phyloP scores from a whole-genome alignment of 2,888 invertebrate species.

The Clanis bilineata region DNA sequence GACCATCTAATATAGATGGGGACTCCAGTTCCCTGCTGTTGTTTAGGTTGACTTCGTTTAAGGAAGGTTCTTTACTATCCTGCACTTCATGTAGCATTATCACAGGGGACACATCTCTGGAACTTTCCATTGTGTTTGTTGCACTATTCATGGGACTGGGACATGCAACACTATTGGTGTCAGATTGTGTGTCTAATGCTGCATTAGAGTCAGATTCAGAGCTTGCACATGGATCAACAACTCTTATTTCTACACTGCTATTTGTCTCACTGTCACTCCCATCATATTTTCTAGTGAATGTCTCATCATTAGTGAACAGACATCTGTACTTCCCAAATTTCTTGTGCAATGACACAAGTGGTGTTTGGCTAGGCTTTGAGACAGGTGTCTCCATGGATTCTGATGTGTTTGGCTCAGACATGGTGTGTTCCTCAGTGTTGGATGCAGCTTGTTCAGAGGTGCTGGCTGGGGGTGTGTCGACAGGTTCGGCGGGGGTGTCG shows the following conservation, averaged over 20 bases:
- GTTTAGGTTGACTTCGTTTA: slow-evolving; percentile 28
- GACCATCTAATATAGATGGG: slow-evolving; percentile 25
- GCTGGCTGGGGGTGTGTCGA: slow-evolving; percentile 23
- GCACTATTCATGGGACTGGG: slow-evolving; percentile 52
- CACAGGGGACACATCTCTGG: slow-evolving; percentile 55
- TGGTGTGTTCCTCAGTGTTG: slow-evolving; percentile 27
- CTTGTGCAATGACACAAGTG: slow-evolving; percentile 72
- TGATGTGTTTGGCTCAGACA: slow-evolving; percentile 36
- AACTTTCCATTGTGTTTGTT: slow-evolving; percentile 39
- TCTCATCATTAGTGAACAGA: slow-evolving; percentile 68
- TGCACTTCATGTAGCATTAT: slow-evolving; percentile 9
- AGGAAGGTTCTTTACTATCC: slow-evolving; percentile 19
- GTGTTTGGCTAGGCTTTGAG: slow-evolving; percentile 49
- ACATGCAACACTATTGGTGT: slow-evolving; percentile 56
- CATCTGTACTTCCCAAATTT: slow-evolving; percentile 83
- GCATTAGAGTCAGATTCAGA: slow-evolving; percentile 79
- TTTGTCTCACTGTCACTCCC: slow-evolving; percentile 79
- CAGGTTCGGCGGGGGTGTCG: slow-evolving; percentile 27
- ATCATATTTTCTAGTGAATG: slow-evolving; percentile 62
- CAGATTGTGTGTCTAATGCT: slow-evolving; percentile 62
- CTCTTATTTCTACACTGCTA: slow-evolving; percentile 71
- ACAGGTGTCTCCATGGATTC: slow-evolving; percentile 35
- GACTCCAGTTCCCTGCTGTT: slow-evolving; percentile 15
- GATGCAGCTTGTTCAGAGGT: slow-evolving; percentile 25
- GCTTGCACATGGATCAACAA: slow-evolving; percentile 68